Evolutionary conservation across 2,113 vertebrate genomes (phyloP).

Genomic region (Syngnathus typhle): DNA sequence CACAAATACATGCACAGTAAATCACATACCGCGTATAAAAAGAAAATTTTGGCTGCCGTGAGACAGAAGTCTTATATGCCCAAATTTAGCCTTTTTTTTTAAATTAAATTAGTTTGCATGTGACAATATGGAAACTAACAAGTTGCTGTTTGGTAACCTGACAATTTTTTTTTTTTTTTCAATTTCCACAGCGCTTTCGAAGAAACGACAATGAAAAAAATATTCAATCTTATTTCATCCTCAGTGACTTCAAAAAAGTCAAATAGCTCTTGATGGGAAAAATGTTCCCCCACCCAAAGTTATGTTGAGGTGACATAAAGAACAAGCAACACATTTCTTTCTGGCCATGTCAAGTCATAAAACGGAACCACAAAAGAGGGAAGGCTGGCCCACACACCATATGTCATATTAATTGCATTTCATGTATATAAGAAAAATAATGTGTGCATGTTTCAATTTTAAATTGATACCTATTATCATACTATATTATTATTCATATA

Average conservation of each 20-base stretch:
- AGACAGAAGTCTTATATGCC: too few relatives aligned
- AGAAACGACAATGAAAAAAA: too few relatives aligned
- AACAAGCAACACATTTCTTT: conserved; percentile 26
- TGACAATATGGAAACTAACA: too few relatives aligned
- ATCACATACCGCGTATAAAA: too few relatives aligned
- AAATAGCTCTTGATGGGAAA: neutral
- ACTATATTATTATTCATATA: too few relatives aligned
- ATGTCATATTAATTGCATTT: conserved; percentile 4
- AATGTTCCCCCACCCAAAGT: neutral
- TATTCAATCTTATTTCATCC: neutral
- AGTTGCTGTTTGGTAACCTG: neutral
- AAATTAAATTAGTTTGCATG: too few relatives aligned
- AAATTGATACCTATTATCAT: too few relatives aligned
- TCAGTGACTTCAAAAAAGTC: neutral
- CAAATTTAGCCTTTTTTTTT: too few relatives aligned
- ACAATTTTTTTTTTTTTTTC: neutral
- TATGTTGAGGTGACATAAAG: neutral
- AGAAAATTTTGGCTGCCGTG: too few relatives aligned
- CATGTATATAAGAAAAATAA: neutral
- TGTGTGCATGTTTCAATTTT: too few relatives aligned
- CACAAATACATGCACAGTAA: too few relatives aligned
- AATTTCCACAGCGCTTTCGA: neutral
- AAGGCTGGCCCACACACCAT: conserved; percentile 10
- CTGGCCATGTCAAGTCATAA: conserved; percentile 29
- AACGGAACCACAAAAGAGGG: conserved; percentile 27